Percentiles rank a stretch among this genome's conserved stretches.
Conservation (phyloP, 2,113 vertebrate genomes). For the Desmodus rotundus region DNA sequence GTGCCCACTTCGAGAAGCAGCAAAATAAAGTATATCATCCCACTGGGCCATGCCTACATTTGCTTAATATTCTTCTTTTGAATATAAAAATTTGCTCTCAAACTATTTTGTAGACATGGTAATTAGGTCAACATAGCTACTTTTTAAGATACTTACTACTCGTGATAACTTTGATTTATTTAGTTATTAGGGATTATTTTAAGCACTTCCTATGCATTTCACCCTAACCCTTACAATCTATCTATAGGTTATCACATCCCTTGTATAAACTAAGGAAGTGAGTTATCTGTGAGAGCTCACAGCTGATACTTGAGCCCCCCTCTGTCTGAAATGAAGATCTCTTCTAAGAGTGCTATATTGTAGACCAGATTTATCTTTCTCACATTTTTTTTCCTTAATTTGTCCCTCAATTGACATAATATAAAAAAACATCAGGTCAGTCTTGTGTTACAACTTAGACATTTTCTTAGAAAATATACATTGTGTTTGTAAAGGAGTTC, state of each 20-base stretch:
- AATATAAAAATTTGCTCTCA: neutral
- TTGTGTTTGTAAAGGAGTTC: neutral
- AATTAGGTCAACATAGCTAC: neutral
- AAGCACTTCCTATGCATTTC: neutral
- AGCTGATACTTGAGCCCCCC: neutral
- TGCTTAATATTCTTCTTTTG: neutral
- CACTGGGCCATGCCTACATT: neutral
- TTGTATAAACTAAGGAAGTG: neutral
- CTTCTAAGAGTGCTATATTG: neutral
- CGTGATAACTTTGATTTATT: neutral
- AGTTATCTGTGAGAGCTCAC: neutral
- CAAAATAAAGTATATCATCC: neutral
- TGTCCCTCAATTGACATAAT: neutral
- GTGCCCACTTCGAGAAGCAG: neutral
- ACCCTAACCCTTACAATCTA: neutral
- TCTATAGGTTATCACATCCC: rapidly evolving
- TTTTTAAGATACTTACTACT: neutral
- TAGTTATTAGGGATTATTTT: neutral
- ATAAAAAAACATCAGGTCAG: neutral
- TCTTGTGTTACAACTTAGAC: neutral
- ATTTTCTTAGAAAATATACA: neutral
- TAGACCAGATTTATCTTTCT: neutral
- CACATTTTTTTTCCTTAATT: neutral
- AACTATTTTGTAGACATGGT: neutral
- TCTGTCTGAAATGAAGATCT: neutral